Conservation (phyloP, 2,888 invertebrate genomes). For the Mantis religiosa region DNA sequence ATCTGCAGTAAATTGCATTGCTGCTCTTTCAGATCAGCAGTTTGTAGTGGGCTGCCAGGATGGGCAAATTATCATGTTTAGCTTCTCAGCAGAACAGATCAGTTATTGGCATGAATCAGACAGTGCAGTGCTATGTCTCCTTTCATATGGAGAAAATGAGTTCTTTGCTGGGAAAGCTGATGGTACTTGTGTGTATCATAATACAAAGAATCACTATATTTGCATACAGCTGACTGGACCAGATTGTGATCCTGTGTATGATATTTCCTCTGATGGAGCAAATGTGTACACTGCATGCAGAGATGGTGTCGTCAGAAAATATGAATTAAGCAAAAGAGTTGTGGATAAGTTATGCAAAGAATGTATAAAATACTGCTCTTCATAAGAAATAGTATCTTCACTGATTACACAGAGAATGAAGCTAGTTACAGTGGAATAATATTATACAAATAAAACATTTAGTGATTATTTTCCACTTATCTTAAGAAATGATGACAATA, state of each 20-base stretch:
- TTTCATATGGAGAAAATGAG: constrained; percentile 48
- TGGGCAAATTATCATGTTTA: constrained; percentile 48
- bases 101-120: constrained; percentile 51
- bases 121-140: constrained; percentile 53
- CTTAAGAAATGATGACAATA: too few species aligned
- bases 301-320: constrained; percentile 60
- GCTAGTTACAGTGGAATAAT: too few species aligned
- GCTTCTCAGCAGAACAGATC: neutral
- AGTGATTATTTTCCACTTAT: too few species aligned
- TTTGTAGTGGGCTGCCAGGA: constrained; percentile 57
- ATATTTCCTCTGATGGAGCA: constrained; percentile 53
- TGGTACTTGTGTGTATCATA: constrained; percentile 55
- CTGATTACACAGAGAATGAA: too few species aligned
- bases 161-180: constrained; percentile 59
- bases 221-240: constrained; percentile 62
- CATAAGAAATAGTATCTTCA: neutral
- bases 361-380: neutral
- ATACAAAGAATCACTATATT: constrained; percentile 31
- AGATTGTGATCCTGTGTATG: constrained; percentile 66
- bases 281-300: constrained; percentile 60
- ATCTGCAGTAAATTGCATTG: constrained; percentile 56
- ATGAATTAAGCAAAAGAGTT: constrained; percentile 51
- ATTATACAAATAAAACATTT: too few species aligned
- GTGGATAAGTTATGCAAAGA: constrained; percentile 39
- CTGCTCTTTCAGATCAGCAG: constrained; percentile 45